phyloP scores from a whole-genome alignment of 2,888 invertebrate species.

The Oasisia sp. region DNA sequence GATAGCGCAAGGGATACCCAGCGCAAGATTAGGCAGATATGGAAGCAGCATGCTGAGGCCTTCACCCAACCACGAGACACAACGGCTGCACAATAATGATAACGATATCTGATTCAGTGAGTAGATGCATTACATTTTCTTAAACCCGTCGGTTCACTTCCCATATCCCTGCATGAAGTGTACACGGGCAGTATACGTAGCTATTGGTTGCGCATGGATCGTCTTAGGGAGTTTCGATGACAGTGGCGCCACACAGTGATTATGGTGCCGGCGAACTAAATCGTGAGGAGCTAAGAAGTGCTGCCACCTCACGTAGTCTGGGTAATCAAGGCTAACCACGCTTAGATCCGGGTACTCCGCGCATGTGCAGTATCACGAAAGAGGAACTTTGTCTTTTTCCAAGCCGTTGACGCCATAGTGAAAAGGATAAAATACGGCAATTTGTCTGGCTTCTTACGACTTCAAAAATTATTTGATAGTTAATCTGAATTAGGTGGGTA shows the following conservation, averaged over 20 bases:
- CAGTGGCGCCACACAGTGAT: background rate
- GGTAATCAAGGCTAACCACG: background rate
- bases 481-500: background rate
- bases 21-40: too few species aligned
- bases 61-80: too few species aligned
- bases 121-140: too few species aligned
- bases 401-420: conserved; percentile 34
- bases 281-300: too few species aligned
- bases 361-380: conserved; percentile 51
- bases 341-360: conserved; percentile 32
- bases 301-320: too few species aligned
- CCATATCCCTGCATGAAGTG: too few species aligned
- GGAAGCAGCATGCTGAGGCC: too few species aligned
- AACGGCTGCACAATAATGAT: too few species aligned
- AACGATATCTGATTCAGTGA: too few species aligned
- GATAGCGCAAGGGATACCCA: too few species aligned
- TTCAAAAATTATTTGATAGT: background rate
- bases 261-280: background rate
- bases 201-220: background rate
- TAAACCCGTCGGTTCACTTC: too few species aligned
- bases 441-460: conserved; percentile 13
- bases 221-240: background rate
- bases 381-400: conserved; percentile 54
- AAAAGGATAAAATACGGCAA: background rate
- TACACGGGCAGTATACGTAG: background rate